A percentile compares a stretch with the other conserved stretches of the same genome.
Conservation (phyloP, 2,113 vertebrate species). For the Choloepus hoffmanni region DNA sequence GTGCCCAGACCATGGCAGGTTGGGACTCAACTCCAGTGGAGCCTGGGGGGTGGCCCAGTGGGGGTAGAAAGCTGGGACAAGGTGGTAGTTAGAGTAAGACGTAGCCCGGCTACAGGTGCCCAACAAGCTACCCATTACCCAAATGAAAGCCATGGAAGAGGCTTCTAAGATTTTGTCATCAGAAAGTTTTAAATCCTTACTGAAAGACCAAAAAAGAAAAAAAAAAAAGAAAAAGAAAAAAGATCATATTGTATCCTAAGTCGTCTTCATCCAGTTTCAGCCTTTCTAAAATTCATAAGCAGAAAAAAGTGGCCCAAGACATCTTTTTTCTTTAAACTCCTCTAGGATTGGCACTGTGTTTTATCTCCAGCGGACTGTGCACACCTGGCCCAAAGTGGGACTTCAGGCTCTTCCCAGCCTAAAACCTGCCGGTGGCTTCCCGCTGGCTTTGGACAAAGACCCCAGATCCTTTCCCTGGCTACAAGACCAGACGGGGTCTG, state of each 20-base stretch:
- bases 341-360: fast-evolving
- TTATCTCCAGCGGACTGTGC: background rate
- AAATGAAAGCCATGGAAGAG: background rate
- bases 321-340: background rate
- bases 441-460: background rate
- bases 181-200: background rate
- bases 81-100: no score
- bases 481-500: background rate
- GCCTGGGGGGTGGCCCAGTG: background rate
- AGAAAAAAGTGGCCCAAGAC: background rate
- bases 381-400: background rate
- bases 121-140: background rate
- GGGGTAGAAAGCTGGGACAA: background rate
- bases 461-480: background rate
- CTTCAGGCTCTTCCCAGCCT: background rate
- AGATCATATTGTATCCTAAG: fast-evolving
- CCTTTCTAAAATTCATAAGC: background rate
- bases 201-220: background rate
- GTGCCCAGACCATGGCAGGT: background rate
- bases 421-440: background rate
- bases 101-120: background rate
- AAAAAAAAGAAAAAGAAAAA: no score
- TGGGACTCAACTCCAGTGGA: background rate
- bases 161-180: background rate
- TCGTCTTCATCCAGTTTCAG: background rate